A percentile compares a stretch with the other conserved stretches of the same genome.
These are phyloP conservation scores for Samia ricini DNA, from an alignment of 1,140 invertebrate species.

Conservation along the genomic window DNA sequence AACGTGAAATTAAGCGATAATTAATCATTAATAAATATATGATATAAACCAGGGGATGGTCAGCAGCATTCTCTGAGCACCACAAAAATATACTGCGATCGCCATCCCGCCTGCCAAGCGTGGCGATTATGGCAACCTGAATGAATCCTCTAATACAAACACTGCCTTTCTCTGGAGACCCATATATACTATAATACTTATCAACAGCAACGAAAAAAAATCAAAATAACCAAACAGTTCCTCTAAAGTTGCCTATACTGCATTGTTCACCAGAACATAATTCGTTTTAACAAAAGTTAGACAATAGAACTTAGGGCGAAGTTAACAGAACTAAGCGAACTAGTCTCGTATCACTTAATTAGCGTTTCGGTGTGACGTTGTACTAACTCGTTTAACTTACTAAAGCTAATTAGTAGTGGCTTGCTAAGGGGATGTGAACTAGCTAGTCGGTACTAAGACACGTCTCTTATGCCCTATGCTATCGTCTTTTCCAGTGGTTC, in stretches of 20 bases:
- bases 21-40: too few relatives aligned
- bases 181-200: too few relatives aligned
- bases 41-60: too few relatives aligned
- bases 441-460: not conserved
- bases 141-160: too few relatives aligned
- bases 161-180: too few relatives aligned
- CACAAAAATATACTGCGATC: too few relatives aligned
- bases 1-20: too few relatives aligned
- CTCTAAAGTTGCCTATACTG: not conserved
- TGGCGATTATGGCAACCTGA: too few relatives aligned
- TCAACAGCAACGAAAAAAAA: not conserved
- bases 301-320: slow-evolving; percentile 53
- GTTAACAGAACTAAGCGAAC: slow-evolving; percentile 36
- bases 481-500: not conserved
- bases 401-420: slow-evolving; percentile 53
- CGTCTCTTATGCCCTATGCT: not conserved
- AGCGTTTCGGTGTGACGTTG: slow-evolving; percentile 39
- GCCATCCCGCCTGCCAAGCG: too few relatives aligned
- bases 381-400: slow-evolving; percentile 54
- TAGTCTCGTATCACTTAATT: slow-evolving; percentile 54
- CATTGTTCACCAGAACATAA: not conserved
- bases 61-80: too few relatives aligned
- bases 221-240: not conserved
- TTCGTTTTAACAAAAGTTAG: slow-evolving; percentile 28
- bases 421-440: slow-evolving; percentile 15